Conservation (phyloP, 2,888 invertebrate species). For the Pocota personata region DNA sequence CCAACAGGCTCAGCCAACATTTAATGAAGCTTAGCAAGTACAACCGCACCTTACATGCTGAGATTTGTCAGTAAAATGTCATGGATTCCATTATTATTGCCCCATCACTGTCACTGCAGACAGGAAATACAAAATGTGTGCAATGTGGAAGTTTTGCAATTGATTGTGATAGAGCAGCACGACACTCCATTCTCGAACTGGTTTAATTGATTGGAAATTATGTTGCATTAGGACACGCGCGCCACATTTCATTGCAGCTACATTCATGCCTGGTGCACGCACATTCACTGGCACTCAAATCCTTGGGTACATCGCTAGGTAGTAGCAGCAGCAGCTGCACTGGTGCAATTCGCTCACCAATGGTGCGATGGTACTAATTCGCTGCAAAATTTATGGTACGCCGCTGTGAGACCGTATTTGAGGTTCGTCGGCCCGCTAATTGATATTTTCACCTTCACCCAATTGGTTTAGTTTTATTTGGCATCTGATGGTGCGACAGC, state of each 20-base stretch:
- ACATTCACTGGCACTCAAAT: constrained; percentile 9
- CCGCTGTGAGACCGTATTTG: constrained; percentile 48
- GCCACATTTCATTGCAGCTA: background rate
- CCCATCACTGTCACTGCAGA: constrained; percentile 29
- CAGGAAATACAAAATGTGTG: constrained; percentile 38
- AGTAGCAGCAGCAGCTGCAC: constrained; percentile 10
- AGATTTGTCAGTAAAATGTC: constrained; percentile 46
- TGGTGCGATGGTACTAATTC: constrained; percentile 62
- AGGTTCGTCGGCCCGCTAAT: constrained; percentile 65
- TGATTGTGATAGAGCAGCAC: constrained; percentile 34
- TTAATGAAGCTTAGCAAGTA: background rate
- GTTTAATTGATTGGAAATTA: constrained; percentile 66
- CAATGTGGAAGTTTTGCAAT: constrained; percentile 20
- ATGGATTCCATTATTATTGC: constrained; percentile 42
- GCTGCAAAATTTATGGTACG: constrained; percentile 41
- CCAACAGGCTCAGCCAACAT: background rate
- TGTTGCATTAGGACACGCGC: constrained; percentile 67
- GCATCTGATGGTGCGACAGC: constrained; percentile 24
- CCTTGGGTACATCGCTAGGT: background rate
- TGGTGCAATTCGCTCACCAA: constrained; percentile 30
- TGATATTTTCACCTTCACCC: constrained; percentile 73
- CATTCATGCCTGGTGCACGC: constrained; percentile 9
- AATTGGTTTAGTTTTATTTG: constrained; percentile 65
- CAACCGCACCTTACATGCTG: background rate
- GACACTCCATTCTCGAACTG: constrained; percentile 22